phyloP scores from a whole-genome alignment of 2,113 vertebrate genomes.

The Hylia prasina region DNA sequence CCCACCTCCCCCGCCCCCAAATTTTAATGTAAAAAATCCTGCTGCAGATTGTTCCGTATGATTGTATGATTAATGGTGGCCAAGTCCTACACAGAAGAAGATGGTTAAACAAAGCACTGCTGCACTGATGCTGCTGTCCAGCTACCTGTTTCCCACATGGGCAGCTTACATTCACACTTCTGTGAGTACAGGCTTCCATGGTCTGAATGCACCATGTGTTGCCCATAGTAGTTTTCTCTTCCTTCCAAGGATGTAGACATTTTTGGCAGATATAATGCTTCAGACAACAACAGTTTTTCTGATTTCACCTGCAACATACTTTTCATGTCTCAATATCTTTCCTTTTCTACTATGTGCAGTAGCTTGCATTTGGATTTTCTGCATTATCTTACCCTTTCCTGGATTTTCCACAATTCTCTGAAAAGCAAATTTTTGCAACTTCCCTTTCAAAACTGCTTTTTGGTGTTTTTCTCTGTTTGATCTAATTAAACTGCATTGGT shows the following conservation, averaged over 20 bases:
- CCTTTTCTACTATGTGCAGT: background rate
- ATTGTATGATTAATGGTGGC: background rate
- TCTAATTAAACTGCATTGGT: background rate
- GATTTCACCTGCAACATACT: background rate
- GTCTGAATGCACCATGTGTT: fast-evolving
- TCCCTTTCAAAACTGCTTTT: constrained; percentile 25
- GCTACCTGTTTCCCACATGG: background rate
- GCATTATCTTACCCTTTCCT: background rate
- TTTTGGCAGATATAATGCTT: background rate
- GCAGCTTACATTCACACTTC: background rate
- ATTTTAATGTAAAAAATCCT: background rate
- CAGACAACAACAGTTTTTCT: background rate
- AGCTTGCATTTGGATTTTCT: background rate
- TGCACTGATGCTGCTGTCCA: background rate
- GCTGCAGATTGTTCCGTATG: background rate
- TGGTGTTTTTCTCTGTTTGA: background rate
- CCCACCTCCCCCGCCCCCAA: too few species aligned
- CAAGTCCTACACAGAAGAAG: background rate
- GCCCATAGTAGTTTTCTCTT: background rate
- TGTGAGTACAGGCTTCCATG: background rate
- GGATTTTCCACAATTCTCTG: background rate
- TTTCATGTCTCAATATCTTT: background rate
- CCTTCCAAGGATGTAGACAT: fast-evolving
- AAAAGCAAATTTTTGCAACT: background rate
- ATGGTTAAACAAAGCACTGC: background rate